phyloP scores from a whole-genome alignment of 1,140 invertebrate genomes.

The Artemia franciscana region DNA sequence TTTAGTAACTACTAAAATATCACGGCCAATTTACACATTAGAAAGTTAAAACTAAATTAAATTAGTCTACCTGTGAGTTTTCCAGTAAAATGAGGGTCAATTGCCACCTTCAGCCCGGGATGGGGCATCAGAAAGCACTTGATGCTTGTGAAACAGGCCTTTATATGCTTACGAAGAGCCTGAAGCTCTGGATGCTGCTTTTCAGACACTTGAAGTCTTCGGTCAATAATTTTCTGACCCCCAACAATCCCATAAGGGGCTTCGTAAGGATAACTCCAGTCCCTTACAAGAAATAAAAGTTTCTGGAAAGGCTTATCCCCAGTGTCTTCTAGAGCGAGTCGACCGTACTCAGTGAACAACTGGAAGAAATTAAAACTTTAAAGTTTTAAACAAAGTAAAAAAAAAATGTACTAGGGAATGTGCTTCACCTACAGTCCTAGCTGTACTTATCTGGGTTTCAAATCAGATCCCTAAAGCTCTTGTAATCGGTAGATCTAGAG shows the following conservation, averaged over 20 bases:
- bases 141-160: constrained; percentile 81
- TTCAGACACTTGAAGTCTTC: constrained; percentile 59
- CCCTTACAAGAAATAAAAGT: constrained; percentile 80
- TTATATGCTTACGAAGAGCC: constrained; percentile 74
- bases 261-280: constrained; percentile 98
- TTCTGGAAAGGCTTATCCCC: constrained; percentile 78
- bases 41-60: no score
- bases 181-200: constrained; percentile 86
- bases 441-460: no score
- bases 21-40: no score
- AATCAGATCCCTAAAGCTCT: no score
- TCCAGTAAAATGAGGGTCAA: constrained; percentile 86
- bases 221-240: constrained; percentile 60
- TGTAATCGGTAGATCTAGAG: no score
- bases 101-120: constrained; percentile 85
- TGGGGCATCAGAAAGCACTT: constrained; percentile 94
- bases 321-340: constrained; percentile 71
- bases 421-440: no score
- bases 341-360: constrained; percentile 89
- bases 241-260: constrained; percentile 72
- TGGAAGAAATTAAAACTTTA: constrained; percentile 24
- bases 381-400: no score
- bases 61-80: constrained; percentile 52
- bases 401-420: no score
- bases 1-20: no score